Evolutionary conservation across 1,140 invertebrate genomes (phyloP).

Genomic region (Nylanderia fulva): DNA sequence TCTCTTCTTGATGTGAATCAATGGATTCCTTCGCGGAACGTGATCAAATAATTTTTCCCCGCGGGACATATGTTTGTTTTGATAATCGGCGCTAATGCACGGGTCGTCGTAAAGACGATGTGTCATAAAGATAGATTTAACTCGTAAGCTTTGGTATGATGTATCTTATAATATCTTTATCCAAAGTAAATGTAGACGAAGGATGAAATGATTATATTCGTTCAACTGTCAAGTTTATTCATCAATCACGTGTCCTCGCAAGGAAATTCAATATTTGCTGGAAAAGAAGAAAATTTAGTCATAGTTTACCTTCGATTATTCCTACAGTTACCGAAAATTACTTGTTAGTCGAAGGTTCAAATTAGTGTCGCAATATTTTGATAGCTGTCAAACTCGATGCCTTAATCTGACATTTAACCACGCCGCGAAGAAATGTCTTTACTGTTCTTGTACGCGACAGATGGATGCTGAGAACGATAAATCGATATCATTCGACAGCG

Average conservation of each 20-base stretch:
- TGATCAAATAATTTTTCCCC: constrained; percentile 8
- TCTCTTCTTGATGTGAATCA: constrained; percentile 10
- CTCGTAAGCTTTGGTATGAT: constrained; percentile 7
- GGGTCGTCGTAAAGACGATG: neutral
- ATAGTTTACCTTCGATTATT: neutral
- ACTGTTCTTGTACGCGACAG: neutral
- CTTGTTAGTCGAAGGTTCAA: constrained; percentile 2
- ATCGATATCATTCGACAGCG: neutral
- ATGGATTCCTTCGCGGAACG: constrained; percentile 15
- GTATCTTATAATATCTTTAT: neutral
- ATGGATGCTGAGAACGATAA: constrained; percentile 31
- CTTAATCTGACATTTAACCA: constrained; percentile 1
- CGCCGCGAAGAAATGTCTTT: no score
- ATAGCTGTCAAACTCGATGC: no score
- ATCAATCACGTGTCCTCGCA: neutral
- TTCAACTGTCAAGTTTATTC: neutral
- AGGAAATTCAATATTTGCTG: neutral
- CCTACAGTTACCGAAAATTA: neutral
- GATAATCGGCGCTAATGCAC: neutral
- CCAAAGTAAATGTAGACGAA: neutral
- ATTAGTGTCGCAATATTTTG: neutral
- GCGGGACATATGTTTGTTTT: constrained; percentile 1
- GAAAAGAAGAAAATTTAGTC: neutral
- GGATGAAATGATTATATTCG: neutral
- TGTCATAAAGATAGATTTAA: neutral